These are phyloP conservation scores for Lacanobia wlatinum DNA, from an alignment of 2,888 invertebrate species.

Conservation along the genomic window DNA sequence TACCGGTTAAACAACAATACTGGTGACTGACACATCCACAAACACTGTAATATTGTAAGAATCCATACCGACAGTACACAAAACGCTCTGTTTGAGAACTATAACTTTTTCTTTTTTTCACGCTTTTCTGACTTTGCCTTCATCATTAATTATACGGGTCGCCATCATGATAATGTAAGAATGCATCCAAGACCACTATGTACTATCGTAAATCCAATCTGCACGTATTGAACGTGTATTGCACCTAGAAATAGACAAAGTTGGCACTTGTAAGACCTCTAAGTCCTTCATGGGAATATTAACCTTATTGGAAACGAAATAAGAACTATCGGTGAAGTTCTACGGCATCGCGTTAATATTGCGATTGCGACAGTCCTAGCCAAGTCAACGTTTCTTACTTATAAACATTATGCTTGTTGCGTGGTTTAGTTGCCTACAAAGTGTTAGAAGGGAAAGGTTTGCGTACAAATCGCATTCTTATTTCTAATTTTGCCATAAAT, in stretches of 20 bases:
- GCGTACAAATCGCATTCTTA: constrained; percentile 68
- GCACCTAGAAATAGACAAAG: constrained; percentile 77
- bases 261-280: constrained; percentile 70
- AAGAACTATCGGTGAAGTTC: constrained; percentile 58
- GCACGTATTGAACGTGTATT: constrained; percentile 74
- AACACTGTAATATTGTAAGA: not conserved
- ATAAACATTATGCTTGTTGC: constrained; percentile 87
- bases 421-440: constrained; percentile 85
- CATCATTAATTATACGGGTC: constrained; percentile 69
- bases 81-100: not conserved
- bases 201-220: constrained; percentile 75
- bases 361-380: constrained; percentile 81
- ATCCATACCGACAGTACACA: not conserved
- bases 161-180: constrained; percentile 54
- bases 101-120: constrained; percentile 67
- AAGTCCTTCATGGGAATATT: constrained; percentile 62
- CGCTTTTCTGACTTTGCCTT: constrained; percentile 73
- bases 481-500: constrained; percentile 29
- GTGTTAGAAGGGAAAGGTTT: constrained; percentile 86
- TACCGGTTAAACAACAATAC: not conserved
- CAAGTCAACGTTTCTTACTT: constrained; percentile 87
- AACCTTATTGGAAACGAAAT: constrained; percentile 62
- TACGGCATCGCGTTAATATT: constrained; percentile 70
- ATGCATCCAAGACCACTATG: constrained; percentile 56
- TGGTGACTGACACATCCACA: not conserved